Base-by-base conservation (phyloP, 1,140 invertebrate species). In the Trachymyrmex cornetzi region DNA sequence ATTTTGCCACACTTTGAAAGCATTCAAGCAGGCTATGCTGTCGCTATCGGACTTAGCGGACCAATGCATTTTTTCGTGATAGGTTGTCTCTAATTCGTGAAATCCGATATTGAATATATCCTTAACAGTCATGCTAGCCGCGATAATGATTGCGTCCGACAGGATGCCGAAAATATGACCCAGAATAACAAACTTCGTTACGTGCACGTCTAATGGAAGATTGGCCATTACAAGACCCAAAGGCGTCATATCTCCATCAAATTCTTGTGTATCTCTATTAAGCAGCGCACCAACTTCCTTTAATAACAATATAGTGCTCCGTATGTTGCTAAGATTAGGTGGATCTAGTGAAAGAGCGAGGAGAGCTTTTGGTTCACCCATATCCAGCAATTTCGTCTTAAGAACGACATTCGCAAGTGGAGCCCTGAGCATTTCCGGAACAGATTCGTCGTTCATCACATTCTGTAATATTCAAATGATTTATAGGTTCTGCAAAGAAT, bases 231-330 rank as follows among this genome's bases (percentile, higher is more conserved):
- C 96, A 44, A 95, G 95, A 1, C 99, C 99, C 85, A 99, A 95
- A 93, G 97, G 97, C 0, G 98, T 99, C 16, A 99, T 91, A 84
- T 99, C 97, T n/a, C 99, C 99, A 95, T 99, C 98, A 55, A 97
- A 95, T 16, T 93, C 91, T 61, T 95, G 94, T 86, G 96, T 95
- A n/a, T 96, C 87, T 0, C 95, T 96, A 53, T 96, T 95, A 30
- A 97, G 96, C 3, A 99, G 91, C 0, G 96, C 98, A 7, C 98
- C 98, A 14, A 96, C 97, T 96, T 99, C 98, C 96, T 99, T 99
- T 0, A 99, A 95, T 53, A 97, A 94, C 9, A 99, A 95, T 75
- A 99, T 96, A 1, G 98, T 98, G 16, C 96, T 95, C 66, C 97
- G 96, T 86, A 99, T 97, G 91, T 98, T 98, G 11, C 95, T 96